Base-by-base conservation (phyloP, 2,797 vertebrate genomes). In the Cetoscarus ocellatus region DNA sequence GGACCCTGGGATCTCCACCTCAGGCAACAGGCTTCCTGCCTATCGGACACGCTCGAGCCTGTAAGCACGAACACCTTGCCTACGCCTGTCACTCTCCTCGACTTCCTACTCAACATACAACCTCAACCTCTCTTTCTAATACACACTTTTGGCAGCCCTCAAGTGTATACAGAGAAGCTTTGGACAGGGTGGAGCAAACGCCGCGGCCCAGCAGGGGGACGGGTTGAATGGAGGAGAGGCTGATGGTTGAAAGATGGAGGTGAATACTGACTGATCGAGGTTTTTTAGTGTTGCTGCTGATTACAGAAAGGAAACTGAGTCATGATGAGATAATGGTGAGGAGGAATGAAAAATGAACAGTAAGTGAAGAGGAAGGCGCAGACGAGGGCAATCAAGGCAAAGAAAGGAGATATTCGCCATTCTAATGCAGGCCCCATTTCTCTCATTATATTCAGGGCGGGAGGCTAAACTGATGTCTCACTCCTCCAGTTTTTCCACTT, bases 1-100 rank as follows among this genome's bases (percentile, higher is more conserved):
- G 65, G 79, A 83, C 45, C 58, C 73, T 43, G 72, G 73, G 75
- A 84, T 67, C 86, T 87, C 74, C 64, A 82, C 90, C 86, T 75
- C 57, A 73, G 79, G 84, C 75, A 36, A 70, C 1, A 15, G 57
- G 70, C 65, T 60, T 45, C 70, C 73, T 68, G 72, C 64, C 73
- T 48, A 56, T 79, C 71, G 64, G 18, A 51, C 61, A 45, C 10
- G 11, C 54, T 50, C 7, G 7, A 18, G 13, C 61, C 52, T 61
- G 34, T 36, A 13, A 40, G 35, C 57, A 42, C 54, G 54, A 51
- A 52, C 52, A 13, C 69, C 42, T 66, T 51, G 7, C 66, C 67
- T 14, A 47, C 14, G 10, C 52, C n/a, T 65, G 60, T 71, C 71
- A 47, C 67, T 67, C 52, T 60, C 34, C n/a, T 49, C 11, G 52